Base-by-base conservation (phyloP, 2,888 invertebrate genomes). In the Macrosoma leucophasiata region DNA sequence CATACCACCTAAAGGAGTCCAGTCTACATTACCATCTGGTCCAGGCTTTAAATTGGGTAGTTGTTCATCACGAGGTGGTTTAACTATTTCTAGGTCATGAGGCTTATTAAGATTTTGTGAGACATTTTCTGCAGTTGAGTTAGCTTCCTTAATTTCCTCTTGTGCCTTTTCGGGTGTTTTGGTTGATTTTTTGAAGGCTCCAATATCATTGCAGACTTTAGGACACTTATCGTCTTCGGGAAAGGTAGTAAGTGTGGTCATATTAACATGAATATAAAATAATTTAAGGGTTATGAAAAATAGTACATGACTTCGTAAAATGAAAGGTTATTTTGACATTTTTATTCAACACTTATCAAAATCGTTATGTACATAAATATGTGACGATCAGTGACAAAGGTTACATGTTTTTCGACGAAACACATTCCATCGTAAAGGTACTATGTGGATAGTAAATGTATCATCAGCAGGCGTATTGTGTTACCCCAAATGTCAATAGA, bases 11-110 rank as follows among this genome's bases (percentile, higher is more conserved):
- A 90, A 72, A 0, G 92, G 90, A 18, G 90, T 89, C 89, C 91
- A 92, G 61, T 91, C 90, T 0, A 91, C 87, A 46, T 89, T 87
- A 2, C 92, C 92, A 1, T 91, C 90, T 2, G 89, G 89, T 78
- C 91, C 92, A 5, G 91, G 91, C 45, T 61, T 75, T 11, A 82
- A 48, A 20, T 60, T 57, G 0, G 74, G 67, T 0, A 79, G 55
- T 41, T 74, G 52, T 34, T 68, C 63, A 33, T 58, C 44, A 3
- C 52, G 46, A 7, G 47, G 33, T 8, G 48, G 55, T 33, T 38
- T 40, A 4, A 21, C 12, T 3, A 39, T 13, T 33, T 49, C 50
- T 17, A 36, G 29, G 20, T 41, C 31, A n/a, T n/a, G n/a, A n/a
- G n/a, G n/a, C n/a, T n/a, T n/a, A n/a, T n/a, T n/a, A n/a, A n/a